Evolutionary conservation across 2,797 vertebrate genomes (phyloP).

Genomic region (Mormyrus proboscirostris): DNA sequence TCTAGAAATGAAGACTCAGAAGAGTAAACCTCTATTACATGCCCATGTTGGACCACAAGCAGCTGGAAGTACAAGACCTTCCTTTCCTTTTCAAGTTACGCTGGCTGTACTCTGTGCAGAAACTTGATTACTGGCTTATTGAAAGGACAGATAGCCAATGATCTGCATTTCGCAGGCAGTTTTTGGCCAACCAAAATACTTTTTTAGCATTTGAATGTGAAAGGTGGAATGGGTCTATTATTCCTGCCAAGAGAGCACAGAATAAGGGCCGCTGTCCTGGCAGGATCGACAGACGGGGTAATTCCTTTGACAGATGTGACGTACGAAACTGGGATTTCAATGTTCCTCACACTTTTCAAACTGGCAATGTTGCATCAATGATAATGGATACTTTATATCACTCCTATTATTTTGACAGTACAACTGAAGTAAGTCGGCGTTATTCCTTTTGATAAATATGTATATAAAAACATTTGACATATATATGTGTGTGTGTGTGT

Average conservation of each 20-base stretch:
- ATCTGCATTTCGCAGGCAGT: neutral
- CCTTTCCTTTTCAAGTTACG: neutral
- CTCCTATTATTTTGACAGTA: neutral
- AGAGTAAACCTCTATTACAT: neutral
- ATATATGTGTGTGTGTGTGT: neutral
- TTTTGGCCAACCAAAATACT: constrained; percentile 1
- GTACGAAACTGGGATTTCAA: neutral
- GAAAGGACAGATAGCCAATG: neutral
- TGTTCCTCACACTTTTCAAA: neutral
- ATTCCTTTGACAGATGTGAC: constrained; percentile 8
- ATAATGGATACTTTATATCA: constrained; percentile 8
- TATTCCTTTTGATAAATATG: neutral
- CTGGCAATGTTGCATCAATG: neutral
- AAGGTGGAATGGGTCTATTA: neutral
- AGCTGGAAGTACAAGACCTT: neutral
- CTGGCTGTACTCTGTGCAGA: neutral
- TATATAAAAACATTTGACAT: neutral
- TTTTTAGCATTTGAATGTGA: neutral
- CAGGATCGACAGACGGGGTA: neutral
- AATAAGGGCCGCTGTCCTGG: neutral
- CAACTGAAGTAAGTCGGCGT: neutral
- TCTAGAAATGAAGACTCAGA: neutral
- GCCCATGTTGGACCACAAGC: neutral
- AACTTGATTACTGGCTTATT: constrained; percentile 5
- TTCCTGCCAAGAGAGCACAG: neutral